These are phyloP conservation scores for Asobara japonica DNA, from an alignment of 1,140 invertebrate species.

Conservation along the genomic window DNA sequence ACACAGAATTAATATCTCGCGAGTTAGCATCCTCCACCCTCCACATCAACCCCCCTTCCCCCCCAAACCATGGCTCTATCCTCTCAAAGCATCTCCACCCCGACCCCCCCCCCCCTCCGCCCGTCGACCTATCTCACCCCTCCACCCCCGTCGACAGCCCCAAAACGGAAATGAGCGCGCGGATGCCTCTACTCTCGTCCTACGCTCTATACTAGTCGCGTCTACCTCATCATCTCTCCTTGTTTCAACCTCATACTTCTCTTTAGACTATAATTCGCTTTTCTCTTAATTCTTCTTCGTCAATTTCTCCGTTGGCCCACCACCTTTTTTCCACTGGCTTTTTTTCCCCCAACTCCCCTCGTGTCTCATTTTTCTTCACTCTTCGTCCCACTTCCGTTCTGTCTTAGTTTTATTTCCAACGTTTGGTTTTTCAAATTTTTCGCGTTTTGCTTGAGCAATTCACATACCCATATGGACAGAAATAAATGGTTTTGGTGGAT, in stretches of 20 bases:
- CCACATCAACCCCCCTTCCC: conserved; percentile 29
- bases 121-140: not conserved
- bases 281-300: conserved; percentile 35
- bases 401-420: conserved; percentile 17
- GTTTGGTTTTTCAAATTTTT: not conserved
- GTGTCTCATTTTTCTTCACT: conserved; percentile 46
- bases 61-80: not conserved
- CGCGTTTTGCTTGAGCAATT: not conserved
- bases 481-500: not conserved
- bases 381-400: conserved; percentile 34
- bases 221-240: conserved; percentile 48
- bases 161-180: conserved; percentile 65
- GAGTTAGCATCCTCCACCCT: conserved; percentile 60
- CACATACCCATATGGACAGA: not conserved
- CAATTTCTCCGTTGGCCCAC: conserved; percentile 17
- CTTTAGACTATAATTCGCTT: conserved; percentile 36
- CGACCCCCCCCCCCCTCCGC: conserved; percentile 16
- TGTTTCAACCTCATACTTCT: conserved; percentile 41
- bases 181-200: conserved; percentile 60
- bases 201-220: conserved; percentile 32
- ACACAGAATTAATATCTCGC: conserved; percentile 69
- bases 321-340: conserved; percentile 26
- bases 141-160: conserved; percentile 22
- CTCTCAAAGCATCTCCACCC: conserved; percentile 18
- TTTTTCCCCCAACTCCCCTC: conserved; percentile 39